Conservation (phyloP, 92 coral and sea anemone species). For the Umimayanthus kanabou region DNA sequence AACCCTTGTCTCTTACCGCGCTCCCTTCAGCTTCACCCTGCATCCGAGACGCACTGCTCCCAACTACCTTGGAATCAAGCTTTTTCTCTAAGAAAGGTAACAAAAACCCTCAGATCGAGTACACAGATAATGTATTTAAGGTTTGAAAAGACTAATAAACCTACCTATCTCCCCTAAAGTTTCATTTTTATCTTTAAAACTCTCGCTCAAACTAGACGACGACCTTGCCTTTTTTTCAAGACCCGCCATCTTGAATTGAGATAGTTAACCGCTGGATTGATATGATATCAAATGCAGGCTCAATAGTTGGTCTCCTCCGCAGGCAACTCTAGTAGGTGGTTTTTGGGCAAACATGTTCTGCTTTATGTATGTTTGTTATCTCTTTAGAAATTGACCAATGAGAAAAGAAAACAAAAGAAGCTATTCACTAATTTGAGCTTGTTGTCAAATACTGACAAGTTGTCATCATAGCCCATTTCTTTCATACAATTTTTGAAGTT, state of each 20-base stretch:
- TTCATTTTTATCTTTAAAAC: constrained; percentile 27
- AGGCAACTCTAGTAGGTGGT: too few relatives aligned
- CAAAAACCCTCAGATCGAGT: background rate
- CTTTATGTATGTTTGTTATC: too few relatives aligned
- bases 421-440: too few relatives aligned
- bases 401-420: too few relatives aligned
- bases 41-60: background rate
- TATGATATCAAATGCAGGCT: background rate
- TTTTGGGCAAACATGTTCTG: background rate
- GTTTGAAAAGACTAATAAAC: background rate
- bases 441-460: too few relatives aligned
- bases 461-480: too few relatives aligned
- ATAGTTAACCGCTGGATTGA: constrained; percentile 20
- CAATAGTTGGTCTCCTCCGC: constrained; percentile 16
- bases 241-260: constrained; percentile 25
- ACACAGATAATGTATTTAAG: background rate
- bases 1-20: constrained; percentile 8
- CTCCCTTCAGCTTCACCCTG: constrained; percentile 20
- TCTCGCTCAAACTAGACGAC: constrained; percentile 29
- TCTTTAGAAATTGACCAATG: too few relatives aligned
- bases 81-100: constrained; percentile 24
- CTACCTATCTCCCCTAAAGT: constrained; percentile 38
- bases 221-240: constrained; percentile 34
- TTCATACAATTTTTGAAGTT: too few relatives aligned
- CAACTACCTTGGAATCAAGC: constrained; percentile 33